Conservation (phyloP, 1,140 invertebrate species). For the Pachyrhynchus sulphureomaculatus region DNA sequence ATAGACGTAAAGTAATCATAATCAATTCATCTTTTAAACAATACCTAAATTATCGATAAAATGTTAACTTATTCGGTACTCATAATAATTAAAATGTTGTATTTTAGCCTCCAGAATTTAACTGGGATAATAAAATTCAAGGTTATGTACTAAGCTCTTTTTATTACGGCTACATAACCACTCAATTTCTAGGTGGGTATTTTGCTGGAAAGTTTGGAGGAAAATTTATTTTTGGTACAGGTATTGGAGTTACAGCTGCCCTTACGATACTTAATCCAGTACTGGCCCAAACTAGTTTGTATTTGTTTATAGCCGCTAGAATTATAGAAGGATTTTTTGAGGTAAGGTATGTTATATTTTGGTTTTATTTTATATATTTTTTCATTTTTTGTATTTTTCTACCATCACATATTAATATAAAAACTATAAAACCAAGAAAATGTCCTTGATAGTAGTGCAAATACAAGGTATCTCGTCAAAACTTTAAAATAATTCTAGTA, state of each 20-base stretch:
- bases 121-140: constrained; percentile 77
- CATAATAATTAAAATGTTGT: background rate
- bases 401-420: too few species aligned
- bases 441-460: too few species aligned
- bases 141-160: constrained; percentile 84
- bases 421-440: too few species aligned
- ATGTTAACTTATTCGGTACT: background rate
- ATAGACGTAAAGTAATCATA: too few species aligned
- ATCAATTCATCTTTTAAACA: too few species aligned
- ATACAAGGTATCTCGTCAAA: too few species aligned
- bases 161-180: constrained; percentile 80
- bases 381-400: too few species aligned
- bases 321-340: constrained; percentile 88
- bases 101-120: constrained; percentile 61
- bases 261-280: constrained; percentile 82
- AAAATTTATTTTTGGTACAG: constrained; percentile 72
- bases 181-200: constrained; percentile 65
- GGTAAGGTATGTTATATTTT: too few species aligned
- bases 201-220: constrained; percentile 59
- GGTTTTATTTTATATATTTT: too few species aligned
- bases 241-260: constrained; percentile 78
- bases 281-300: constrained; percentile 69
- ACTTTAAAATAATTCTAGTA: too few species aligned
- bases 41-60: background rate
- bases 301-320: constrained; percentile 70